Base-by-base conservation (phyloP, 2,888 invertebrate genomes). In the Apotomis capreana region DNA sequence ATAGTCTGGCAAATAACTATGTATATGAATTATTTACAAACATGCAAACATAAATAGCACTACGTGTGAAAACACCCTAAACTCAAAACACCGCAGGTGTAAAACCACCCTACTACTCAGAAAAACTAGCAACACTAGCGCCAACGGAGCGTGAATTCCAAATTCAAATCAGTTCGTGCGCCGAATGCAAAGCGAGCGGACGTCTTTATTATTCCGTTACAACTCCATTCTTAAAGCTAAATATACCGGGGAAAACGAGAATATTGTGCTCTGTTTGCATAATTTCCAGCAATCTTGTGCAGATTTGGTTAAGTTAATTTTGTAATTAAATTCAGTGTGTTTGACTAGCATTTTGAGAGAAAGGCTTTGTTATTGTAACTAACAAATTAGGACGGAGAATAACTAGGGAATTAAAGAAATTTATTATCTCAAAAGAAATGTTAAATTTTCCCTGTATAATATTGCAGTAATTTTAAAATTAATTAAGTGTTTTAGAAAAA, bases 81-180 rank as follows among this genome's bases (percentile, higher is more conserved):
- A 49, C 49, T 49, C 49, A 49, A 9, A 49, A 8, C 49, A 49
- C 49, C 9, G 49, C 6, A 10, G 49, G 49, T 49, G 49, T 9
- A 49, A 49, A 58, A 55, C 26, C 10, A n/a, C 64, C 55, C 62
- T 72, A 81, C 81, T 81, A 81, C 79, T 37, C 4, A 3, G 8
- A 58, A 84, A 85, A 83, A 80, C 15, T 44, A 64, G 82, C 78
- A 73, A 81, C 78, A 78, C 78, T 82, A 82, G 76, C 79, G 78
- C 80, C 83, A 87, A 81, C 84, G 77, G 77, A 84, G 84, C 87
- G 84, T 83, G 85, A 89, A 90, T 90, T 90, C 89, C 81, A 88
- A 89, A 91, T 91, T 91, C 89, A 91, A 91, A 91, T 90, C 90
- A 91, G 89, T 90, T 89, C 90, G 91, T 90, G 91, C 91, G 89